A percentile compares a stretch with the other conserved stretches of the same genome.
Conservation (phyloP, 1,140 invertebrate genomes). For the Drosophila grimshawi region DNA sequence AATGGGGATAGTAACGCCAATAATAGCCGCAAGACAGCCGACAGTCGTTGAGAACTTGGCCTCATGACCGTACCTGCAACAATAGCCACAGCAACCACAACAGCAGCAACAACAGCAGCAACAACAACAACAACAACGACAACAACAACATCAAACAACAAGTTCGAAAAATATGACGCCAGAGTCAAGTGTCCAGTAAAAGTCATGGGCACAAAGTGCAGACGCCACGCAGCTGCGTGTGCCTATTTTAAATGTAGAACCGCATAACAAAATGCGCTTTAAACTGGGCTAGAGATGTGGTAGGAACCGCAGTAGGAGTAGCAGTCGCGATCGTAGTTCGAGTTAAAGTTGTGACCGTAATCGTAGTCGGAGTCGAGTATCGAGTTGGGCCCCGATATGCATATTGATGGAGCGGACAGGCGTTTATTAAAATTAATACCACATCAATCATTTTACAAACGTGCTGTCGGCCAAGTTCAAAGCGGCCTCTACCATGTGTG, state of each 20-base stretch:
- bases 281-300: constrained; percentile 12
- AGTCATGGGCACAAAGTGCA: constrained; percentile 53
- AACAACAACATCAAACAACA: background rate
- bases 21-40: constrained; percentile 38
- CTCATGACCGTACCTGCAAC: background rate
- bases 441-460: constrained; percentile 84
- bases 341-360: background rate
- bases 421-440: constrained; percentile 84
- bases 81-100: too few species aligned
- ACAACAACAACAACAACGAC: background rate
- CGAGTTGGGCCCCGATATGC: constrained; percentile 47
- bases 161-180: background rate
- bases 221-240: constrained; percentile 67
- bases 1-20: constrained; percentile 61
- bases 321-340: background rate
- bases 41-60: constrained; percentile 43
- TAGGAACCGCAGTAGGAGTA: background rate
- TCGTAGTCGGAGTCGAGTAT: background rate
- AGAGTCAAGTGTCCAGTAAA: background rate
- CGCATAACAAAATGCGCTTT: constrained; percentile 37
- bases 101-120: too few species aligned
- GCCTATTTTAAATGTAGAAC: constrained; percentile 47
- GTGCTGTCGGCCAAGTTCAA: constrained; percentile 83
- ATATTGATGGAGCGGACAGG: constrained; percentile 69
- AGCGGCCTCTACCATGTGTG: constrained; percentile 25